Conservation (phyloP, 2,797 vertebrate genomes). For the Cryptoprocta ferox region DNA sequence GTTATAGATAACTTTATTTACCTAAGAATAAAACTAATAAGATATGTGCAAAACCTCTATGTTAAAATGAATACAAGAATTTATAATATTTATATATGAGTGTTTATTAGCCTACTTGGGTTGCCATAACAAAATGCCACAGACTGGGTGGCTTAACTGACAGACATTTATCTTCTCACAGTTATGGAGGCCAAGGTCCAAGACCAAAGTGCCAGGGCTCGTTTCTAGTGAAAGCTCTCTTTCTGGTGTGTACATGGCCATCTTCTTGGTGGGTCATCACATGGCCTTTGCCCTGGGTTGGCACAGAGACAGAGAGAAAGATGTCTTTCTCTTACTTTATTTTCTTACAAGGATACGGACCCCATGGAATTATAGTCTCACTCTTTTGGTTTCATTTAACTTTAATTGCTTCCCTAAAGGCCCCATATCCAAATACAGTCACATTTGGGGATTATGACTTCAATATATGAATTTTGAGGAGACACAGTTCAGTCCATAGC, state of each 20-base stretch:
- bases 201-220: neutral
- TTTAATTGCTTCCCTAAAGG: neutral
- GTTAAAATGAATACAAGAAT: neutral
- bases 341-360: neutral
- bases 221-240: neutral
- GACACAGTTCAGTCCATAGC: neutral
- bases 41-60: neutral
- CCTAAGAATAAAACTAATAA: neutral
- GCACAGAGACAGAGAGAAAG: neutral
- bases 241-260: neutral
- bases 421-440: neutral
- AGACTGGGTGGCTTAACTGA: neutral
- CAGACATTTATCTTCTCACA: neutral
- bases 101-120: neutral
- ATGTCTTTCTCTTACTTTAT: neutral
- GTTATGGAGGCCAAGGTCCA: neutral
- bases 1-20: neutral
- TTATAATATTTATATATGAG: neutral
- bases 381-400: neutral
- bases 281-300: neutral
- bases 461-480: neutral
- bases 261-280: neutral
- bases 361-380: neutral
- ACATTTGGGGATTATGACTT: neutral
- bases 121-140: neutral